Percentiles rank a stretch among this genome's conserved stretches.
These are phyloP conservation scores for Cirrhinus molitorella DNA, from an alignment of 2,797 vertebrate species.

Conservation along the genomic window DNA sequence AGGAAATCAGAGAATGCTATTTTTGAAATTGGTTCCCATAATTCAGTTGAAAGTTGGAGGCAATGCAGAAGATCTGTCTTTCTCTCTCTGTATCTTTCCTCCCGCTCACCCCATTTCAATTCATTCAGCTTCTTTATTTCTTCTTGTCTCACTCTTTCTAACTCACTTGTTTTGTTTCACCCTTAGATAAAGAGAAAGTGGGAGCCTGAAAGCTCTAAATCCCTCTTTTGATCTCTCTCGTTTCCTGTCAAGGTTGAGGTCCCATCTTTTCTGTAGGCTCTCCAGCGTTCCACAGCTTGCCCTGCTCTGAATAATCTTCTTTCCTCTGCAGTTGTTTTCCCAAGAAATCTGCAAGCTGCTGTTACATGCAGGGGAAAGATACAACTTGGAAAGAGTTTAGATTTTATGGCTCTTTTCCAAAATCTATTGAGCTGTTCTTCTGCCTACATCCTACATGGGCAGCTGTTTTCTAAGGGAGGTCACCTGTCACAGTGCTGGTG, in stretches of 20 bases:
- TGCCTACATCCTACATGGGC: neutral
- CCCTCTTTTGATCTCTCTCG: conserved; percentile 60
- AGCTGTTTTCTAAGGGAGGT: neutral
- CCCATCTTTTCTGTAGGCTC: conserved; percentile 50
- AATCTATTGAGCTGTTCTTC: neutral
- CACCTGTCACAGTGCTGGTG: neutral
- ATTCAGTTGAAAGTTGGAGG: conserved; percentile 19
- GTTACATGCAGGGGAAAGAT: conserved; percentile 19
- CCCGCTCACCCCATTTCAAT: conserved; percentile 3
- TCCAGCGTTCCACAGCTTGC: conserved; percentile 48
- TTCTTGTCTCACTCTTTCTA: conserved; percentile 19
- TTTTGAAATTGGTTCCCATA: conserved; percentile 49
- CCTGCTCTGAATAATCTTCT: conserved; percentile 52
- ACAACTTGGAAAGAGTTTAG: neutral
- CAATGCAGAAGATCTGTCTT: conserved; percentile 8
- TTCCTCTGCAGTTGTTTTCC: conserved; percentile 53
- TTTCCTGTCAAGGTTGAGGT: conserved; percentile 62
- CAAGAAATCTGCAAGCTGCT: conserved; percentile 43
- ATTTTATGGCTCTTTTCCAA: neutral
- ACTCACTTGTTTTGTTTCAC: conserved; percentile 47
- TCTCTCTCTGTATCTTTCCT: conserved; percentile 12
- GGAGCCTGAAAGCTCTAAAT: conserved; percentile 56
- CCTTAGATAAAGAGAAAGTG: conserved; percentile 48
- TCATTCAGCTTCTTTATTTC: conserved; percentile 51
- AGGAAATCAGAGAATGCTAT: conserved; percentile 46